A percentile compares a stretch with the other conserved stretches of the same genome.
Evolutionary conservation across 1,140 invertebrate species (phyloP).

Genomic region (Drosophila ananassae): DNA sequence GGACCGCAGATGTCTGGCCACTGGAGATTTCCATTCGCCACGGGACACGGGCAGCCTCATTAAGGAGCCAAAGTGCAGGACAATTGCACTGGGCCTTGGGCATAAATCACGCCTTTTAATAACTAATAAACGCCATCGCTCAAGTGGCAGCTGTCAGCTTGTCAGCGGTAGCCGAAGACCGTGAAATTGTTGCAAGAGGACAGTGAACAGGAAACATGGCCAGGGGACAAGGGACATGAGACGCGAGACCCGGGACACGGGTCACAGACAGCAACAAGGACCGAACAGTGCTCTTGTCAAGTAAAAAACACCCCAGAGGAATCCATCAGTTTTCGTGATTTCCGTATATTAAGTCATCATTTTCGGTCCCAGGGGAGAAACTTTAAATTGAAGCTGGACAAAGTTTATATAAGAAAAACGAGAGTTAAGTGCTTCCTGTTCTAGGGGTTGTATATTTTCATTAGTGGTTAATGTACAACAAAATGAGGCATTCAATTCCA

Average conservation of each 20-base stretch:
- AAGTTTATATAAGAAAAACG: not conserved
- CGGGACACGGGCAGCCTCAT: constrained; percentile 47
- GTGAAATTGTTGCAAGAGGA: constrained; percentile 60
- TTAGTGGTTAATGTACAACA: constrained; percentile 50
- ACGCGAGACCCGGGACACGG: not conserved
- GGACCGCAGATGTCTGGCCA: constrained; percentile 39
- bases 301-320: constrained; percentile 73
- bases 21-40: constrained; percentile 7
- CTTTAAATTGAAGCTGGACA: constrained; percentile 53
- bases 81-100: constrained; percentile 44
- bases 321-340: constrained; percentile 76
- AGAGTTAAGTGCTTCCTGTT: constrained; percentile 35
- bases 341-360: constrained; percentile 77
- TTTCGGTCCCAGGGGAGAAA: constrained; percentile 49
- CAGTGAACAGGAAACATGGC: constrained; percentile 11
- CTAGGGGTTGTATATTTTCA: constrained; percentile 36
- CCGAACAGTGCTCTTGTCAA: constrained; percentile 44
- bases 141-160: constrained; percentile 77
- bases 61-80: constrained; percentile 49
- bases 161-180: constrained; percentile 51
- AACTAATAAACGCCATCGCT: constrained; percentile 73
- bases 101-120: constrained; percentile 78
- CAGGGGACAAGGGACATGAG: constrained; percentile 5
- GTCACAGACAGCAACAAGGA: constrained; percentile 4
- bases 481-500: constrained; percentile 5